These are phyloP conservation scores for Malthinus flaveolus DNA, from an alignment of 2,888 invertebrate genomes.

Conservation along the genomic window DNA sequence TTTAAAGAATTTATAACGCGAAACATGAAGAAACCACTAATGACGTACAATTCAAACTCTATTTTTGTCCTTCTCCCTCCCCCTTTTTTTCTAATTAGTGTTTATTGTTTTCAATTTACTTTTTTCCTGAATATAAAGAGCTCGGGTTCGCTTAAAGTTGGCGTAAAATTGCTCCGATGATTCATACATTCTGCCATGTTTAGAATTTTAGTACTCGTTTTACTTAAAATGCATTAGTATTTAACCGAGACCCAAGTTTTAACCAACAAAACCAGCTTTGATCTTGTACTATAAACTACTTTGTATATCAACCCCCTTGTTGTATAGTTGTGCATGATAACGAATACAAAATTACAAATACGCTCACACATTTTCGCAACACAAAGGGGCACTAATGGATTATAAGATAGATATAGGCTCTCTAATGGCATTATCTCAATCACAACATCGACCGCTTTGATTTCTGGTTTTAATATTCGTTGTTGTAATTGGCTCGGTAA, in stretches of 20 bases:
- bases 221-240: constrained; percentile 10
- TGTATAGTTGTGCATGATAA: constrained; percentile 20
- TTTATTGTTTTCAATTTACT: too few relatives aligned
- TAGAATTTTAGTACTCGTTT: background rate
- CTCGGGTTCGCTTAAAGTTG: too few relatives aligned
- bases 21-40: background rate
- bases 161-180: too few relatives aligned
- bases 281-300: constrained; percentile 30
- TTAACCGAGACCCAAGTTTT: constrained; percentile 8
- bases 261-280: constrained; percentile 15
- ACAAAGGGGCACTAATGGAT: constrained; percentile 47
- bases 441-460: constrained; percentile 48
- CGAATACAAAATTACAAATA: constrained; percentile 27
- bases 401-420: constrained; percentile 44
- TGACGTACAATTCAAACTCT: too few relatives aligned
- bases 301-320: constrained; percentile 40
- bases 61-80: too few relatives aligned
- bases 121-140: too few relatives aligned
- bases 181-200: too few relatives aligned
- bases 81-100: too few relatives aligned
- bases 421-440: constrained; percentile 51
- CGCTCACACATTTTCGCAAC: constrained; percentile 39
- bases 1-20: background rate
- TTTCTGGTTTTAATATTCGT: constrained; percentile 52
- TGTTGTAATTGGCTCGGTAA: constrained; percentile 48